Conservation (phyloP, 2,888 invertebrate species). For the Erebia ligea region DNA sequence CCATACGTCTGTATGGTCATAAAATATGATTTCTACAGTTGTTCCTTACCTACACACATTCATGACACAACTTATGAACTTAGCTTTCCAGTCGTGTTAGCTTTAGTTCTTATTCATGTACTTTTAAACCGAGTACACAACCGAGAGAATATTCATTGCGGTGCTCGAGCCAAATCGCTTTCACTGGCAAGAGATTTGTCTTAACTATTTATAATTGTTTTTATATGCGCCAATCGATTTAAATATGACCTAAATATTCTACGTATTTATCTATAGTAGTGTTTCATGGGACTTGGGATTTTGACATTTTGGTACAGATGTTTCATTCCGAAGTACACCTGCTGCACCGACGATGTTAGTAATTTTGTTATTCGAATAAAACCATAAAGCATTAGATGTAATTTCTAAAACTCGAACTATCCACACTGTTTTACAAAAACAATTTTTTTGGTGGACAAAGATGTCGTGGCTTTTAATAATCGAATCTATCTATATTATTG, state of each 20-base stretch:
- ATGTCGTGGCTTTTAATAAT: too few species aligned
- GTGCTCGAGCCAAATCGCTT: conserved; percentile 72
- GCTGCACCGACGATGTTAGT: too few species aligned
- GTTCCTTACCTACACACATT: neutral
- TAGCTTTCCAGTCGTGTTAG: conserved; percentile 7
- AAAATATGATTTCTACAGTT: neutral
- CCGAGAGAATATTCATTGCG: conserved; percentile 58
- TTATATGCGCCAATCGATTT: conserved; percentile 36
- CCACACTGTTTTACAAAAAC: too few species aligned
- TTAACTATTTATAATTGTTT: conserved; percentile 34
- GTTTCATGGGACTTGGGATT: neutral
- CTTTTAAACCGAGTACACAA: conserved; percentile 22
- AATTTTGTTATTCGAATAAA: too few species aligned
- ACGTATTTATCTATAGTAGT: neutral
- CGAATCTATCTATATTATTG: too few species aligned
- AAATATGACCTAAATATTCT: conserved; percentile 4
- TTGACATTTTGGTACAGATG: too few species aligned
- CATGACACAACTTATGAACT: neutral
- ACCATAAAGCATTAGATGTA: too few species aligned
- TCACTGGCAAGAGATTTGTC: conserved; percentile 57
- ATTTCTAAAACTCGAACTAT: too few species aligned
- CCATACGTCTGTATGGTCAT: neutral
- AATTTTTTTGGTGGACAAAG: too few species aligned
- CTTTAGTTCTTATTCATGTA: conserved; percentile 1
- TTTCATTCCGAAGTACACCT: too few species aligned